A percentile compares a stretch with the other conserved stretches of the same genome.
phyloP scores from a whole-genome alignment of 2,797 vertebrate species.

The Simalia tracyae region DNA sequence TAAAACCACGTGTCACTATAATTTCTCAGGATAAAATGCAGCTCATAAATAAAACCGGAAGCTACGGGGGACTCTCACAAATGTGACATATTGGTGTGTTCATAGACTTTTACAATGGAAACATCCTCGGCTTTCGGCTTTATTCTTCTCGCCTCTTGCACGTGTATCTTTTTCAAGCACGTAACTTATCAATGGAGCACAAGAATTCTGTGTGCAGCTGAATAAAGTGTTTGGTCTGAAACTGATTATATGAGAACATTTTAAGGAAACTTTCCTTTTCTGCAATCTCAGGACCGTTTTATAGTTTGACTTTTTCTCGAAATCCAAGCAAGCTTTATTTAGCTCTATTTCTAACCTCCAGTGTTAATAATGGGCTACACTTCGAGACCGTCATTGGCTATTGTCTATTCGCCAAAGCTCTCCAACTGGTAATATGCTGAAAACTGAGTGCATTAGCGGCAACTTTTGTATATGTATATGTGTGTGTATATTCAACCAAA shows the following conservation, averaged over 20 bases:
- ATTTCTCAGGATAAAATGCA: neutral
- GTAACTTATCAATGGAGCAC: too few relatives aligned
- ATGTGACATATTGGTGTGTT: neutral
- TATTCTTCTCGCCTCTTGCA: too few relatives aligned
- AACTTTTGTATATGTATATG: too few relatives aligned
- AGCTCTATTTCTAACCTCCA: neutral
- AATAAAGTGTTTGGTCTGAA: neutral
- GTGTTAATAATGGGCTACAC: neutral
- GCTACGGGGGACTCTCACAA: neutral
- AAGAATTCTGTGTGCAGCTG: neutral
- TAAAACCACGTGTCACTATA: neutral
- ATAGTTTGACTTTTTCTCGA: neutral
- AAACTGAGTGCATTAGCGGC: neutral
- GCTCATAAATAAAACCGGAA: neutral
- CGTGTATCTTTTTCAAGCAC: neutral
- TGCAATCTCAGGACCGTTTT: neutral
- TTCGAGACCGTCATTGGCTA: neutral
- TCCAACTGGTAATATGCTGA: neutral
- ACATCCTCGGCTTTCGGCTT: neutral
- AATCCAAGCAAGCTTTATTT: neutral
- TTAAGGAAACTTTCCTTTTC: neutral
- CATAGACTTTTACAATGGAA: neutral
- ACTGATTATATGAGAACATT: neutral
- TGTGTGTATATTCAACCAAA: neutral
- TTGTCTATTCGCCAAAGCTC: neutral